phyloP scores from a whole-genome alignment of 2,888 invertebrate species.

The Aphidoletes aphidimyza region DNA sequence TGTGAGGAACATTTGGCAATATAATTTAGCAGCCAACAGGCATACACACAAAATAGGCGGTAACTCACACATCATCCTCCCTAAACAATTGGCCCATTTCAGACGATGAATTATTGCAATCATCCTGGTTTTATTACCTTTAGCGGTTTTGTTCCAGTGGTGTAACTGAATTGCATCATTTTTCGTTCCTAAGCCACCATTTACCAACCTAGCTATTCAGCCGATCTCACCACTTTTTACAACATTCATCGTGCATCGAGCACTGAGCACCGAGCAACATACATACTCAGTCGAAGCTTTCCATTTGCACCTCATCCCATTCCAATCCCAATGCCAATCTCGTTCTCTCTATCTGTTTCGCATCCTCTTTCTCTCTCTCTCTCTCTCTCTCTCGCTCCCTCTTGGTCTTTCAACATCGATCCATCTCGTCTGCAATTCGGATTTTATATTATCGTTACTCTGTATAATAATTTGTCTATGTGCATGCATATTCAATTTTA shows the following conservation, averaged over 20 bases:
- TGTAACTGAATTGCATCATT: slow-evolving; percentile 14
- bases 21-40: background rate
- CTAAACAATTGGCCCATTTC: slow-evolving; percentile 60
- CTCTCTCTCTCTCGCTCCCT: too few species aligned
- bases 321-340: too few species aligned
- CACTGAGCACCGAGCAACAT: too few species aligned
- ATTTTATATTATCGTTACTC: too few species aligned
- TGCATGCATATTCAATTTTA: too few species aligned
- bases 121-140: slow-evolving; percentile 60
- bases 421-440: too few species aligned
- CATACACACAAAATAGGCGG: slow-evolving; percentile 49
- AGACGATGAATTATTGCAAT: slow-evolving; percentile 60
- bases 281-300: too few species aligned
- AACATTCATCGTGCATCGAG: background rate
- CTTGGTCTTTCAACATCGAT: too few species aligned
- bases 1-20: slow-evolving; percentile 41
- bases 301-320: too few species aligned
- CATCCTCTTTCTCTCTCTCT: too few species aligned
- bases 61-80: slow-evolving; percentile 52
- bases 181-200: slow-evolving; percentile 14
- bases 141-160: slow-evolving; percentile 59
- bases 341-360: too few species aligned
- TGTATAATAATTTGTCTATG: too few species aligned
- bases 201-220: background rate
- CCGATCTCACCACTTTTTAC: background rate